Percentiles rank a stretch among this genome's conserved stretches.
Conservation (phyloP, 2,113 vertebrate genomes). For the Macheiramphus alcinus region DNA sequence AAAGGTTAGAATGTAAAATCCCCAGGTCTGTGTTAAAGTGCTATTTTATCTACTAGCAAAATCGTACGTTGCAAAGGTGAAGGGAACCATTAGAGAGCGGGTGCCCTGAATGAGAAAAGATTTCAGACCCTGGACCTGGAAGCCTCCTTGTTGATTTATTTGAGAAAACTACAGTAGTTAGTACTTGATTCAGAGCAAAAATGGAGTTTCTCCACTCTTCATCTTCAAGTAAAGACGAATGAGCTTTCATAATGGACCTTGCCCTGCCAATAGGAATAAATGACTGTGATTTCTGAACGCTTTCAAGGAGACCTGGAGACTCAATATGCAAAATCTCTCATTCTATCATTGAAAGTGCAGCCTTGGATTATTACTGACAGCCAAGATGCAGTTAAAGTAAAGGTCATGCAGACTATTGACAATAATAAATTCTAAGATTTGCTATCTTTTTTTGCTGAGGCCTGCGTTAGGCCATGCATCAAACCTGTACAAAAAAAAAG, state of each 20-base stretch:
- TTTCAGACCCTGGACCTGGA: conserved; percentile 14
- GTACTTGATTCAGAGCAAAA: conserved; percentile 72
- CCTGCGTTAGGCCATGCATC: conserved; percentile 64
- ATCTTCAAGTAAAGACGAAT: conserved; percentile 77
- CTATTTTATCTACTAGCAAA: not conserved
- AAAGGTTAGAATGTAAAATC: conserved; percentile 40
- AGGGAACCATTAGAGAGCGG: conserved; percentile 24
- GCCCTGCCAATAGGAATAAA: conserved; percentile 84
- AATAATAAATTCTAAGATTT: conserved; percentile 81
- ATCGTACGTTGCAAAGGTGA: conserved; percentile 18
- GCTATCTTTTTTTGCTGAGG: conserved; percentile 76
- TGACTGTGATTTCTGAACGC: conserved; percentile 74
- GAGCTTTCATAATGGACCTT: conserved; percentile 80
- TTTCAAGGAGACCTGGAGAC: conserved; percentile 80
- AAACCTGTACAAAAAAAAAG: not conserved
- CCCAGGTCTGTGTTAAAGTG: not conserved
- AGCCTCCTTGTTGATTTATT: conserved; percentile 60
- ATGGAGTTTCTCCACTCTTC: conserved; percentile 70
- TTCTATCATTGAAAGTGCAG: conserved; percentile 78
- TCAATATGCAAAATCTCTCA: conserved; percentile 81
- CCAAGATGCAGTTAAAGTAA: conserved; percentile 77
- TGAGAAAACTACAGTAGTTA: conserved; percentile 62
- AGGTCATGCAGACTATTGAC: conserved; percentile 78
- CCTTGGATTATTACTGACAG: conserved; percentile 84
- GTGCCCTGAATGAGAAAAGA: conserved; percentile 35